Base-by-base conservation (phyloP, 1,140 invertebrate genomes). In the Cataglyphis hispanica region DNA sequence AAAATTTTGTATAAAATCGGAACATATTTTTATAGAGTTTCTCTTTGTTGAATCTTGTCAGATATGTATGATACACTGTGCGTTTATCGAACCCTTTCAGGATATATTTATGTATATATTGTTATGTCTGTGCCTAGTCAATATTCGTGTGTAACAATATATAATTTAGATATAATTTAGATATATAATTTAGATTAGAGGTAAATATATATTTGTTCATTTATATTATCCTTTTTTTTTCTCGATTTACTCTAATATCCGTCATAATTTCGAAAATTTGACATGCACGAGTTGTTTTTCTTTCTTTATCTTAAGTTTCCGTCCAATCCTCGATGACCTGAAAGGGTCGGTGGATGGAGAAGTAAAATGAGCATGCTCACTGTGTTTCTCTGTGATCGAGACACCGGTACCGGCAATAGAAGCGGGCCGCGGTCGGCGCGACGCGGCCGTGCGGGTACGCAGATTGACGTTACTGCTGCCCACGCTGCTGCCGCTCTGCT, bases 381-480 rank as follows among this genome's bases (percentile, higher is more conserved):
- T 95, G 92, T 95, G 93, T 95, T 92, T 94, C 89, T 96, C 95
- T 91, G 93, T 93, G 91, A 96, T 95, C 95, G 97, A 96, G 93
- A 98, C 96, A 84, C 97, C 97, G 85, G 98, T 98, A 91, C 97
- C 97, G 89, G 98, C 98, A 92, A 98, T 98, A 95, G 97, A 98
- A 91, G 97, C 97, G 87, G 98, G 98, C 81, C 98, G 96, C 66
- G 97, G 97, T 92, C 96, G 96, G 87, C 97, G 95, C 78, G 97
- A 96, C 78, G 96, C 96, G 72, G 96, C 95, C 64, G 94, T 94
- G 43, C 95, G 93, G 64, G 96, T 95, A 89, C 96, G 95, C 88
- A 96, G 92, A 95, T 94, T 96, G 92, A 95, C 95, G 92, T 94
- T 95, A 93, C 94, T 93, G 90, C 95, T 95, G 89, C 94, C 95